A percentile compares a stretch with the other conserved stretches of the same genome.
Conservation (phyloP, 2,888 invertebrate genomes). For the Caenorhabditis auriculariae region DNA sequence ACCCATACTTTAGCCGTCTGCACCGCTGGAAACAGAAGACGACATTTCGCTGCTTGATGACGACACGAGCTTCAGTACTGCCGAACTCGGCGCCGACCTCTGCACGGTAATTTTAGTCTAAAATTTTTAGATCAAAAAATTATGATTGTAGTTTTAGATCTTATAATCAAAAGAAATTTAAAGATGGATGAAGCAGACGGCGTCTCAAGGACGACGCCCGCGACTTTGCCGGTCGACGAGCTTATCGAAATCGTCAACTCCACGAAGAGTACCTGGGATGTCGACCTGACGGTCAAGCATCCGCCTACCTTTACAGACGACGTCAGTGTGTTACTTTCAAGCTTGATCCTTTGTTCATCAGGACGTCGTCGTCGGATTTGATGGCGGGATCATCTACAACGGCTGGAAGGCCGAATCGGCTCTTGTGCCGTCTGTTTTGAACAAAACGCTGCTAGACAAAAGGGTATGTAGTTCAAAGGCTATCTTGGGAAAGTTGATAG, state of each 20-base stretch:
- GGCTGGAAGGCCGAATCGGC: slow-evolving; percentile 41
- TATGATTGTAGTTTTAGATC: too few species aligned
- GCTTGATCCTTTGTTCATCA: slow-evolving; percentile 14
- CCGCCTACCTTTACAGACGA: slow-evolving; percentile 55
- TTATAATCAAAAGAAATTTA: too few species aligned
- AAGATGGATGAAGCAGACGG: too few species aligned
- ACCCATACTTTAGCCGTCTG: too few species aligned
- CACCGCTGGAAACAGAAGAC: not conserved
- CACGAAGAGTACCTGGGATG: slow-evolving; percentile 38
- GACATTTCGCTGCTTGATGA: not conserved
- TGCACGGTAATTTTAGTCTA: too few species aligned
- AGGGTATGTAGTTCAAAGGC: slow-evolving; percentile 22
- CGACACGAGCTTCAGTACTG: slow-evolving; percentile 26
- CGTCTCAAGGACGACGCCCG: slow-evolving; percentile 1
- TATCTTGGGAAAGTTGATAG: too few species aligned
- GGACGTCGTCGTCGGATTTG: slow-evolving; percentile 59
- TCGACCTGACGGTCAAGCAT: slow-evolving; percentile 54
- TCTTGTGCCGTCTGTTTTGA: slow-evolving; percentile 16
- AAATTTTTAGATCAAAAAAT: too few species aligned
- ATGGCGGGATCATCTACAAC: slow-evolving; percentile 56
- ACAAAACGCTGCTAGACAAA: slow-evolving; percentile 31
- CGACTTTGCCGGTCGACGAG: slow-evolving; percentile 1
- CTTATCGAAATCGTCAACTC: not conserved
- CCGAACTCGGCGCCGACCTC: slow-evolving; percentile 33
- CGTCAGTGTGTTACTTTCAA: slow-evolving; percentile 1